Evolutionary conservation across 2,888 invertebrate species (phyloP), one percentile per base, ranked within the genome.

Genomic region (Antheraea yamamai): DNA sequence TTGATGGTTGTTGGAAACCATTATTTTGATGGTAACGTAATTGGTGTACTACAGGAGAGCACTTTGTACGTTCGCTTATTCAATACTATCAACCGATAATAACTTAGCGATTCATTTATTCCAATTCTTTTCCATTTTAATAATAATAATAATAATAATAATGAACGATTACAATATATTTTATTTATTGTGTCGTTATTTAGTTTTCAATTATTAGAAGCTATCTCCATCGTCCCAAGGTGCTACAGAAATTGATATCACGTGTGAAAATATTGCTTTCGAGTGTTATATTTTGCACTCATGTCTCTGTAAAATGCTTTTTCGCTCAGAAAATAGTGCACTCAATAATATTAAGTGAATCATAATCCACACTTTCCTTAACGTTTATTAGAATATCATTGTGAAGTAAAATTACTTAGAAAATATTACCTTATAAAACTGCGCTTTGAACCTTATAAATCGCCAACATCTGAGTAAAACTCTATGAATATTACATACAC

Each of bases 1-100:
- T 61, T 61, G 23, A 0, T 61, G 61, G 61, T 14, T 61, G 23
- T 61, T 61, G 75, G 76, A 72, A 76, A 73, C 80, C 81, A 82
- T 83, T 86, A 85, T 86, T 85, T 88, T 84, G 83, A 83, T 84
- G 81, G 84, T 76, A 77, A 77, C 79, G 80, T 88, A 89, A 89
- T 89, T 89, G 88, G 87, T 80, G 82, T 85, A 82, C 84, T 87
- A 79, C 76, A 78, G 78, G 79, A 84, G 81, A 82, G 80, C 77
- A 80, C 80, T 84, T 79, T 80, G 80, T 79, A 78, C 77, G 55
- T 58, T 79, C 76, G 76, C 73, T 81, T 81, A 78, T 80, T 81
- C 79, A 77, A 81, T 79, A 81, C 76, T 10, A 73, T 73, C 77
- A 79, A 76, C 78, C 75, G 73, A 35, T 75, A 79, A 74, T 75